These are phyloP conservation scores for Sebastes taczanowskii DNA, from an alignment of 2,797 vertebrate species.

Conservation along the genomic window DNA sequence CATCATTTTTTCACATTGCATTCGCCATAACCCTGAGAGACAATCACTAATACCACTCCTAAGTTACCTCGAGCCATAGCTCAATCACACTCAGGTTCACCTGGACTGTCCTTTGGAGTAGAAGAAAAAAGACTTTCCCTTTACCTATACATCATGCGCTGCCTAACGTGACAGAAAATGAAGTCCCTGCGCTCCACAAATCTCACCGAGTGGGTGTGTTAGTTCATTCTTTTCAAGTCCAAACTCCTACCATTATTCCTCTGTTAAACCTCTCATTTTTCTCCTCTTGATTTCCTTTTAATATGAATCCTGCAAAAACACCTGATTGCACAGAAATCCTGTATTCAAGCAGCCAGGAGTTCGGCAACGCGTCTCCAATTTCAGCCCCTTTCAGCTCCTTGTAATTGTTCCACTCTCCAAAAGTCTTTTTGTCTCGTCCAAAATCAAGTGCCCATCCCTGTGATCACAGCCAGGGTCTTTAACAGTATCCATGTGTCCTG, in stretches of 20 bases:
- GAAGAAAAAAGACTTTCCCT: conserved; percentile 15
- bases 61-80: conserved; percentile 35
- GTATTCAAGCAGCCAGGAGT: neutral
- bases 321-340: conserved; percentile 26
- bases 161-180: conserved; percentile 17
- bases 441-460: conserved; percentile 32
- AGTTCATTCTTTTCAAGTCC: conserved; percentile 8
- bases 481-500: conserved; percentile 62
- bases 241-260: neutral
- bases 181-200: conserved; percentile 14
- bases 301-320: conserved; percentile 21
- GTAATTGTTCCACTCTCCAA: conserved; percentile 32
- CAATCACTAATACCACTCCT: conserved; percentile 29
- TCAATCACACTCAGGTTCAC: conserved; percentile 31
- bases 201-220: conserved; percentile 20
- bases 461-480: conserved; percentile 47
- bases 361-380: neutral
- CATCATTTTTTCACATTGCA: conserved; percentile 16
- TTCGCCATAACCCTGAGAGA: conserved; percentile 40
- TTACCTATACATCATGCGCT: conserved; percentile 25
- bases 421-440: conserved; percentile 23
- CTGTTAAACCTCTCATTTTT: neutral
- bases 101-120: conserved; percentile 26
- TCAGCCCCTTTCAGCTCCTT: conserved; percentile 20
- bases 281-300: conserved; percentile 18